phyloP scores from a whole-genome alignment of 37 sponge, comb jelly and placozoan genomes.

The Oopsacas minuta region DNA sequence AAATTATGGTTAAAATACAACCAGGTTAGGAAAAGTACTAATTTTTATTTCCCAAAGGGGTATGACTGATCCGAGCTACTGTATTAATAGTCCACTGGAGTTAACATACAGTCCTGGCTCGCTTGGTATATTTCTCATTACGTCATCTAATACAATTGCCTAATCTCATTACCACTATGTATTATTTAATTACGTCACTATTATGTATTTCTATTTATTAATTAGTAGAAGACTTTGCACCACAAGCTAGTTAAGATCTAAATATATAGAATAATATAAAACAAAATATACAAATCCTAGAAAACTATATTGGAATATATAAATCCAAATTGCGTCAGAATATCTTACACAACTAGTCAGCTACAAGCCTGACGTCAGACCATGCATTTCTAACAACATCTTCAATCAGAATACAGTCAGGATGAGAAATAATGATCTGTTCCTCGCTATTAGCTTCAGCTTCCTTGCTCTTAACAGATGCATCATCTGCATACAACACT shows the following conservation, averaged over 20 bases:
- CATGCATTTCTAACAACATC: constrained; percentile 11
- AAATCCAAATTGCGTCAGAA: background rate
- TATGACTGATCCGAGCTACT: too few relatives aligned
- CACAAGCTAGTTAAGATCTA: background rate
- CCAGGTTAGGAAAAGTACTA: too few relatives aligned
- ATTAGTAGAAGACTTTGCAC: too few relatives aligned
- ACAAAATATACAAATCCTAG: background rate
- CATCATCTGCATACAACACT: constrained; percentile 1
- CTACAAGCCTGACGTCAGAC: background rate
- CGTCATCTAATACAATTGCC: too few relatives aligned
- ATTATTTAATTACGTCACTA: too few relatives aligned
- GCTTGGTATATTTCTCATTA: too few relatives aligned
- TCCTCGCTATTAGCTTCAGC: background rate
- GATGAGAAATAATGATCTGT: background rate
- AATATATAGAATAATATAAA: background rate
- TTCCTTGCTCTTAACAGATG: background rate
- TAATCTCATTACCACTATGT: too few relatives aligned
- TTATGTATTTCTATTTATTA: background rate
- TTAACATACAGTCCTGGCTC: too few relatives aligned
- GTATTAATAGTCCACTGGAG: too few relatives aligned
- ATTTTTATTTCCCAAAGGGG: too few relatives aligned
- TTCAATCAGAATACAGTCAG: background rate
- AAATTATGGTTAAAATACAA: too few relatives aligned
- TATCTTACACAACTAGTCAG: background rate
- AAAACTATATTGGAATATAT: background rate